A percentile compares a stretch with the other conserved stretches of the same genome.
Conservation (phyloP, 2,888 invertebrate species). For the Synanthedon vespiformis region DNA sequence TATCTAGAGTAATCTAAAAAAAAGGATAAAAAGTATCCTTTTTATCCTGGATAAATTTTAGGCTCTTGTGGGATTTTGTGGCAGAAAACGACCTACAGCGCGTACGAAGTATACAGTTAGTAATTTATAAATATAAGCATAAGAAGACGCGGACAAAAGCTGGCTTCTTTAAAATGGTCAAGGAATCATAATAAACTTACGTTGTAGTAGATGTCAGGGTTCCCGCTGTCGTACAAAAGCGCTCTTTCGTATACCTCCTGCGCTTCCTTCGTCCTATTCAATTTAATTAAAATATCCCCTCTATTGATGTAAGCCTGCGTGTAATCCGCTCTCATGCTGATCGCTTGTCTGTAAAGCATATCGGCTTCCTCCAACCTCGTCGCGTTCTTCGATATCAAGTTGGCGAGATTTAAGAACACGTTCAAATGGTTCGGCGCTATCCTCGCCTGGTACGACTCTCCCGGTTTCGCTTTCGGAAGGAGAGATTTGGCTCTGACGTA, state of each 20-base stretch:
- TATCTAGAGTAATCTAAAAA: no score
- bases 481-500: constrained; percentile 91
- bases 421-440: constrained; percentile 96
- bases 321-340: constrained; percentile 97
- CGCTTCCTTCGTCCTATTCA: constrained; percentile 94
- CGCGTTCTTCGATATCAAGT: constrained; percentile 92
- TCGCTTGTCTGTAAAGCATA: constrained; percentile 92
- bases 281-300: constrained; percentile 94
- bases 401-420: constrained; percentile 94
- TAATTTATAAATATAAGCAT: no score
- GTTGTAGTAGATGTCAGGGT: constrained; percentile 95
- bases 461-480: constrained; percentile 90
- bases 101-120: no score
- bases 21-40: no score
- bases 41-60: no score
- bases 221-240: constrained; percentile 90
- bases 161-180: no score
- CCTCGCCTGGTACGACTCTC: constrained; percentile 94
- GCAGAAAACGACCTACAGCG: no score
- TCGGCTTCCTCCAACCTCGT: constrained; percentile 95
- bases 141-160: no score
- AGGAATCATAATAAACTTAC: constrained; percentile 66
- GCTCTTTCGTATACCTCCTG: constrained; percentile 95
- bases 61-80: no score
- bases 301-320: constrained; percentile 97